A percentile compares a stretch with the other conserved stretches of the same genome.
phyloP scores from a whole-genome alignment of 2,797 vertebrate genomes.

The Odontamblyopus lacepedii region DNA sequence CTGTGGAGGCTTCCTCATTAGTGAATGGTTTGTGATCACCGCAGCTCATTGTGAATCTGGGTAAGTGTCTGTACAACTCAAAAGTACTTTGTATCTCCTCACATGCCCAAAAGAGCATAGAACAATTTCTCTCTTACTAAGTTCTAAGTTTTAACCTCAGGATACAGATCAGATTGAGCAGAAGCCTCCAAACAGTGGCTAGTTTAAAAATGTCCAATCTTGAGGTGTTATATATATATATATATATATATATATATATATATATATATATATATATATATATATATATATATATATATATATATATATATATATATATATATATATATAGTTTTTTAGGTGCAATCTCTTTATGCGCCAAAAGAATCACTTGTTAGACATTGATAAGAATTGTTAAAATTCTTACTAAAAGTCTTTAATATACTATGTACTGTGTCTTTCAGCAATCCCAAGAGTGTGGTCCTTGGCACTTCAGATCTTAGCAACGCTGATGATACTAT shows the following conservation, averaged over 20 bases:
- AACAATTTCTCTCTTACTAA: no score
- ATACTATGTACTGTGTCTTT: background rate
- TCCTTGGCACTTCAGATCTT: slow-evolving; percentile 56
- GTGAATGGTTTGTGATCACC: slow-evolving; percentile 60
- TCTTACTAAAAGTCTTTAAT: background rate
- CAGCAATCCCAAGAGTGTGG: slow-evolving; percentile 29
- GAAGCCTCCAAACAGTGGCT: background rate
- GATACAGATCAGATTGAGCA: background rate
- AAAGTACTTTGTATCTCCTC: background rate
- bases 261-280: no score
- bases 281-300: no score
- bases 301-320: no score
- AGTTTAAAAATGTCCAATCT: background rate
- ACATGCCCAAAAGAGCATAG: no score
- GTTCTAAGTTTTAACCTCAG: background rate
- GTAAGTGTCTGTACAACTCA: slow-evolving; percentile 32
- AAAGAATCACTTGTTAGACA: no score
- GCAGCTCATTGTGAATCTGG: slow-evolving; percentile 57
- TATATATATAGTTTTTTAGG: no score
- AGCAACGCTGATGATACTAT: background rate
- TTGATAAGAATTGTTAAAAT: background rate
- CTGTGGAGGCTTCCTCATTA: slow-evolving; percentile 67
- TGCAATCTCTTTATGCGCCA: no score
- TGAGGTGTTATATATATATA: no score
- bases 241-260: no score